Evolutionary conservation across 2,888 invertebrate species (phyloP), one percentile per base, ranked within the genome.

Genomic region (Leptinotarsa haldemani): DNA sequence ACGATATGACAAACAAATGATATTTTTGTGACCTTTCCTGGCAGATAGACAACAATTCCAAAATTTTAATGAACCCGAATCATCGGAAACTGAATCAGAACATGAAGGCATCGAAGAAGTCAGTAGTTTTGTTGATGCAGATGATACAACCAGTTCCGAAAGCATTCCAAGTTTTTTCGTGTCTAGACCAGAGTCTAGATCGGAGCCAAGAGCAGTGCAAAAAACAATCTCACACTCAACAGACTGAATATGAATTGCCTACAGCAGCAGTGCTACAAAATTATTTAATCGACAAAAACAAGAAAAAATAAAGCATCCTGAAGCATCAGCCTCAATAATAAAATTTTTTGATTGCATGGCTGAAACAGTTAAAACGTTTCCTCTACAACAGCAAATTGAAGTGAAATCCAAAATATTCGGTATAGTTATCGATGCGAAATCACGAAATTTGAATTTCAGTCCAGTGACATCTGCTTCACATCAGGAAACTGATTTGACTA

Each of bases 311-410:
- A 64, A 40, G 46, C 18, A 15, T 64, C 15, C 46, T 15, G 16
- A 64, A 64, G 46, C 46, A 40, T 46, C 40, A 64, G n/a, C 3
- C 40, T 16, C 46, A 46, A 64, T 46, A 64, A 30, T 40, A 64
- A 64, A 64, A 64, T 18, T 16, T 40, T 64, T 64, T 16, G 64
- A 64, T 64, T 64, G n/a, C 9, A 64, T 64, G 40, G 64, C 46
- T 4, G 46, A 64, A 64, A 64, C 64, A 64, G 64, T 46, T n/a
- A 64, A 16, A 64, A 64, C 64, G 9, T 64, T 40, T 5, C 4
- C 46, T 64, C 64, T n/a, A n/a, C 64, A 64, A 46, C 9, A n/a
- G 3, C 46, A 64, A 64, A 64, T 64, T 64, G 64, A 64, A 46
- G 46, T 46, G n/a, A 64, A 64, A 46, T 64, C n/a, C 15, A 46